Evolutionary conservation across 2,797 vertebrate genomes (phyloP), one percentile per base, ranked within the genome.

Genomic region (Lacerta agilis): DNA sequence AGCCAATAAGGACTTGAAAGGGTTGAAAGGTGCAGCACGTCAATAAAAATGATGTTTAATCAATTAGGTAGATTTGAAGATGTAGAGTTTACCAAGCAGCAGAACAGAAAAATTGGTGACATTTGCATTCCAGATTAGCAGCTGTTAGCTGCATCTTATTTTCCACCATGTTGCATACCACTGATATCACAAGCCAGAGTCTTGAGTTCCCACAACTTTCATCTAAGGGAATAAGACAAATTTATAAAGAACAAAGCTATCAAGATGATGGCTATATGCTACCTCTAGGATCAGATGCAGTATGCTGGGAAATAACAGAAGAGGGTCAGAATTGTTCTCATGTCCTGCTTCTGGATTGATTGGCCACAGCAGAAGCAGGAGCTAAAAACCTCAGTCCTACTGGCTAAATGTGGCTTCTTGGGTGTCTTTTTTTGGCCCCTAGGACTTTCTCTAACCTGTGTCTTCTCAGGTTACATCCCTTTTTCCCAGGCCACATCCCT

Each of bases 111-210:
- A 4, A 61, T 33, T 69, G 69, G 27, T 82, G 81, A 64, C 27
- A 86, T 85, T 79, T 82, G 71, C 20, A 55, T 43, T 71, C 18
- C 81, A 64, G 29, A 20, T 67, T 33, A 85, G 66, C 72, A 88
- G 72, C 45, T 36, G 15, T 88, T 49, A 29, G 33, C 23, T 41
- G 20, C 5, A 64, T 89, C 75, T 71, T 10, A 0, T 27, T 55
- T 86, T 71, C 67, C 7, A 1, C 1, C 82, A 64, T 29, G 61
- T 41, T 83, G 45, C 66, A 61, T 79, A 77, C 41, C 25, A 78
- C 61, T 89, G 45, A 49, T 61, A 41, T 36, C 11, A 36, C 38
- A 71, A 69, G 4, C 23, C n/a, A 73, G 29, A 36, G 73, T 20
- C 58, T 49, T 61, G 58, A 61, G 29, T 45, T 82, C 55, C 18